phyloP scores from a whole-genome alignment of 2,113 vertebrate genomes.

The Thomomys bottae region DNA sequence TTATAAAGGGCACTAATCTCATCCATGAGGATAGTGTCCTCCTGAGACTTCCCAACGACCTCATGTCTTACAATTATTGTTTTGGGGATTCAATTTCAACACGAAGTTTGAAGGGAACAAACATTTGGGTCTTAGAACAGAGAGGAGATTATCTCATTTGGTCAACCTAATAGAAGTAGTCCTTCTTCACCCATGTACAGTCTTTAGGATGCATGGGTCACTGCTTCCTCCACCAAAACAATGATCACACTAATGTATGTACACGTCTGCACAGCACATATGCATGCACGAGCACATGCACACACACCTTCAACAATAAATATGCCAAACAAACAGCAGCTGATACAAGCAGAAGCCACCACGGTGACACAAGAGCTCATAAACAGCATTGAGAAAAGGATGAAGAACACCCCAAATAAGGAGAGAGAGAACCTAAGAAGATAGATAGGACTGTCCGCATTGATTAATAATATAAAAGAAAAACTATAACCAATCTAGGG shows the following conservation, averaged over 20 bases:
- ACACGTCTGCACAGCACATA: neutral
- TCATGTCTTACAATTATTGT: neutral
- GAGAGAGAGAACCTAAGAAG: neutral
- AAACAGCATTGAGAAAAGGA: neutral
- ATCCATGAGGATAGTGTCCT: neutral
- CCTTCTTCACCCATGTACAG: too few relatives aligned
- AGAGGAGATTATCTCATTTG: neutral
- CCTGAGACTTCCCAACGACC: neutral
- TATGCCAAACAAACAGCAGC: neutral
- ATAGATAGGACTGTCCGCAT: neutral
- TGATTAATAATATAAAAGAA: constrained; percentile 47
- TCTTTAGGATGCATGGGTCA: neutral
- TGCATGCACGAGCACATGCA: neutral
- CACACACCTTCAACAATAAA: neutral
- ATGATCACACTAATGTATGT: neutral
- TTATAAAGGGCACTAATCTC: neutral
- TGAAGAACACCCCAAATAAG: neutral
- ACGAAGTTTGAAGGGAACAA: neutral
- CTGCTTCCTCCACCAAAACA: neutral
- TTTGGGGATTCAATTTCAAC: neutral
- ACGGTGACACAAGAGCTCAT: neutral
- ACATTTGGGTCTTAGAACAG: neutral
- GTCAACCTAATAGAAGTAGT: neutral
- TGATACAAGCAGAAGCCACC: neutral
- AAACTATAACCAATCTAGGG: constrained; percentile 27